A percentile compares a stretch with the other conserved stretches of the same genome.
phyloP scores from a whole-genome alignment of 2,113 vertebrate species.

The Aegithalos caudatus region DNA sequence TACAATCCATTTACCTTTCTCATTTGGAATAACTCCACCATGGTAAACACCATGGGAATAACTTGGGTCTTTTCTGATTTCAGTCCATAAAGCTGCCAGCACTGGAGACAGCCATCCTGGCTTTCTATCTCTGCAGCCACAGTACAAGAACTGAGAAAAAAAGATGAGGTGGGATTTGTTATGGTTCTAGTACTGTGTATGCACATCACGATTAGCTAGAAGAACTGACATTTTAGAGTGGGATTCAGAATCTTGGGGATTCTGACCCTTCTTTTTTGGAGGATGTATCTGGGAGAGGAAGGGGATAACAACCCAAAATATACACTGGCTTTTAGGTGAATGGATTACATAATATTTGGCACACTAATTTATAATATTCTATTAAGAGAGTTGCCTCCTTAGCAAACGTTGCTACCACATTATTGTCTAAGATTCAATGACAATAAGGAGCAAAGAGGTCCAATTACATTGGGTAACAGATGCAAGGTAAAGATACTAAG shows the following conservation, averaged over 20 bases:
- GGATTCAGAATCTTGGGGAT: background rate
- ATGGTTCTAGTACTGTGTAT: rapidly evolving
- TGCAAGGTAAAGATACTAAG: background rate
- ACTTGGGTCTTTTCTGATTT: background rate
- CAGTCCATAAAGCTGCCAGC: background rate
- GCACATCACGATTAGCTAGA: background rate
- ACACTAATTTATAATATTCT: background rate
- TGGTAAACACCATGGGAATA: background rate
- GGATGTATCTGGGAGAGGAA: background rate
- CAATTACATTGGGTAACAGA: background rate
- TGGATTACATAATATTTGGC: background rate
- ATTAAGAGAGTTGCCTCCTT: background rate
- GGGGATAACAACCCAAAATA: background rate
- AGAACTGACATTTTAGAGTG: background rate
- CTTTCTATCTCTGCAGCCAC: background rate
- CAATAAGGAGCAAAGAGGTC: background rate
- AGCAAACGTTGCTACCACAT: background rate
- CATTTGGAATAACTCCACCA: background rate
- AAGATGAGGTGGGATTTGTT: background rate
- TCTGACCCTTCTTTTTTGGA: background rate
- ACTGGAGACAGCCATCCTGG: background rate
- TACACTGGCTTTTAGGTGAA: background rate
- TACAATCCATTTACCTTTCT: background rate
- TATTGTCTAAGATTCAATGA: background rate
- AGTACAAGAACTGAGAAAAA: background rate